These are phyloP conservation scores for Drosophila parvula DNA, from an alignment of 1,140 invertebrate species.

Conservation along the genomic window DNA sequence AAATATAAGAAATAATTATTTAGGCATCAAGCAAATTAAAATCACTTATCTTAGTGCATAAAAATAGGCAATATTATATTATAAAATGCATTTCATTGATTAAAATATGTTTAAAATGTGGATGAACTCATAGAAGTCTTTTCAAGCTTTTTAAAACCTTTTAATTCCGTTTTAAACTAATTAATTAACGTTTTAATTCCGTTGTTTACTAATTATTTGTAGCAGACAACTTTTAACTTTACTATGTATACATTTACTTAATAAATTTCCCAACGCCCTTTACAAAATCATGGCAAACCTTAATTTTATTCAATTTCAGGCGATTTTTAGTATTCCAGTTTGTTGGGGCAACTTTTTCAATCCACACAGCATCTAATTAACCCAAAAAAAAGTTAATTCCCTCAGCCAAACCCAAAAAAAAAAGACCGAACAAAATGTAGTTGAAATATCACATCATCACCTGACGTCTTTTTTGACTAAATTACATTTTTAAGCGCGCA, in stretches of 20 bases:
- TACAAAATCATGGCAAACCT: not conserved
- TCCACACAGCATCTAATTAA: conserved; percentile 29
- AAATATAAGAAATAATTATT: not conserved
- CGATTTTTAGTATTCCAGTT: not conserved
- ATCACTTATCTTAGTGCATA: not conserved
- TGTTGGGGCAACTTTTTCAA: conserved; percentile 22
- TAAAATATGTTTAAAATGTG: not conserved
- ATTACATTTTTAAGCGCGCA: conserved; percentile 60
- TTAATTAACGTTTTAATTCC: not conserved
- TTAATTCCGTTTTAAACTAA: not conserved
- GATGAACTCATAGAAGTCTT: no score
- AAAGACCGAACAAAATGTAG: not conserved
- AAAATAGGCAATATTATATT: not conserved
- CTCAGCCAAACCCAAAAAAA: not conserved
- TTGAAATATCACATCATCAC: conserved; percentile 56
- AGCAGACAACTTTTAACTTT: no score
- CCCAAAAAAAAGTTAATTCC: conserved; percentile 23
- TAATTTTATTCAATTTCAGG: not conserved
- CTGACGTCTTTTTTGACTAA: conserved; percentile 61
- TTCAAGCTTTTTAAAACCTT: not conserved
- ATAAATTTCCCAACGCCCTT: not conserved
- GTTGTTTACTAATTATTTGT: not conserved
- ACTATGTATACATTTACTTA: not conserved
- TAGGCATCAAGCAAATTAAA: not conserved
- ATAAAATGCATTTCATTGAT: accelerated